Percentiles rank a stretch among this genome's conserved stretches.
Conservation (phyloP, 2,888 invertebrate genomes). For the Smittia sp. region DNA sequence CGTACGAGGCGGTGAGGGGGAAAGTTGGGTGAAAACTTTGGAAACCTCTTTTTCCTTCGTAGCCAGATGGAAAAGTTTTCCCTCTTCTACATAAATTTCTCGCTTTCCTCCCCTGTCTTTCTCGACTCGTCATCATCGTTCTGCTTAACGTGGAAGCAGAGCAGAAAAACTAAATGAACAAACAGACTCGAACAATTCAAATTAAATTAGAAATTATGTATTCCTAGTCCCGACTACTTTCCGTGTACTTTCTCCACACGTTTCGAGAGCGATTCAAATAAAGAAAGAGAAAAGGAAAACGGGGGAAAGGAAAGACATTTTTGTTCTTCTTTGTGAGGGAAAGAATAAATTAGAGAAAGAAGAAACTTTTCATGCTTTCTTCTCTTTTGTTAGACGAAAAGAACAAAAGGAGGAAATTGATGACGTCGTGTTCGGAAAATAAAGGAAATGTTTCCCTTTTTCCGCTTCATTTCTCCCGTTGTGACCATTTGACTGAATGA, state of each 20-base stretch:
- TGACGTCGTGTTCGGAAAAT: constrained; percentile 35
- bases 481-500: constrained; percentile 40
- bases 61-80: background rate
- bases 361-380: background rate
- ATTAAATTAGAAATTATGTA: constrained; percentile 41
- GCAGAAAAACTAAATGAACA: constrained; percentile 7
- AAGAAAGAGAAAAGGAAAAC: background rate
- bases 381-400: constrained; percentile 14
- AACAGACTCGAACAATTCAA: constrained; percentile 35
- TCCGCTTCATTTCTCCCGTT: constrained; percentile 38
- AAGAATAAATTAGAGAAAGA: constrained; percentile 23
- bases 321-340: background rate
- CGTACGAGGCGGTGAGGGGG: background rate
- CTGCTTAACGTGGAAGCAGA: constrained; percentile 3
- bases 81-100: background rate
- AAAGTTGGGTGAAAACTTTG: background rate
- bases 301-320: background rate
- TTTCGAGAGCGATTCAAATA: background rate
- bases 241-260: background rate
- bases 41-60: background rate
- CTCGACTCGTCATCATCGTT: background rate
- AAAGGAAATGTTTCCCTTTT: constrained; percentile 36
- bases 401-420: constrained; percentile 13
- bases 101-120: background rate
- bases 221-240: constrained; percentile 27